Conservation (phyloP, 2,797 vertebrate genomes). For the Cichlasoma orientale region DNA sequence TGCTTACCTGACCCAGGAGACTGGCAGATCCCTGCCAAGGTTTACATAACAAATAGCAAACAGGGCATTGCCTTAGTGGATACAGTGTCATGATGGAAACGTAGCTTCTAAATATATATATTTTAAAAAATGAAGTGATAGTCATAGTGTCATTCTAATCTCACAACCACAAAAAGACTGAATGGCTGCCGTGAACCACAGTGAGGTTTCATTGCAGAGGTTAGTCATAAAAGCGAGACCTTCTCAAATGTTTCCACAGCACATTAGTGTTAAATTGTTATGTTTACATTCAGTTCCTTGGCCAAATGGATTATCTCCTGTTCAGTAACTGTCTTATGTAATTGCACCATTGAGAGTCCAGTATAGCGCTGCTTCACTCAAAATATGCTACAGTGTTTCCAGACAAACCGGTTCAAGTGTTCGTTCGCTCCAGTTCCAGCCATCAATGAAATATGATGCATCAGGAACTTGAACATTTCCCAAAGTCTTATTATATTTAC, state of each 20-base stretch:
- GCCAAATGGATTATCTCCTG: constrained; percentile 51
- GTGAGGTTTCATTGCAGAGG: neutral
- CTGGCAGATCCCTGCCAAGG: constrained; percentile 54
- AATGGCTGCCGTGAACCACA: neutral
- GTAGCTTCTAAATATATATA: neutral
- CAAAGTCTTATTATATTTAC: neutral
- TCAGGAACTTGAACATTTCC: constrained; percentile 10
- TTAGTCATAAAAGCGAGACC: neutral
- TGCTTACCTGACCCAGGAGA: constrained; percentile 67
- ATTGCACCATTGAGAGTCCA: constrained; percentile 52
- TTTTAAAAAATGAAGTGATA: neutral
- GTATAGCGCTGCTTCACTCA: constrained; percentile 51
- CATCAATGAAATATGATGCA: constrained; percentile 29
- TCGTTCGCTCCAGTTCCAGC: constrained; percentile 57
- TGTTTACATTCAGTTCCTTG: constrained; percentile 51
- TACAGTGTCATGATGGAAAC: constrained; percentile 20
- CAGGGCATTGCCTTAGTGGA: constrained; percentile 34
- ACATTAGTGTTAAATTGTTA: constrained; percentile 12
- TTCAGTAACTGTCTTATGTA: constrained; percentile 60
- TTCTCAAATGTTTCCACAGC: neutral
- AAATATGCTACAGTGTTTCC: constrained; percentile 70
- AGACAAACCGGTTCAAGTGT: constrained; percentile 70
- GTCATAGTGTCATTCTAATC: neutral
- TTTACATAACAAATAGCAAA: constrained; percentile 76
- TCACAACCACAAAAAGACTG: neutral